Evolutionary conservation across 92 coral and sea anemone species (phyloP), one percentile per base, ranked within the genome.

Genomic region (Siderastrea radians): DNA sequence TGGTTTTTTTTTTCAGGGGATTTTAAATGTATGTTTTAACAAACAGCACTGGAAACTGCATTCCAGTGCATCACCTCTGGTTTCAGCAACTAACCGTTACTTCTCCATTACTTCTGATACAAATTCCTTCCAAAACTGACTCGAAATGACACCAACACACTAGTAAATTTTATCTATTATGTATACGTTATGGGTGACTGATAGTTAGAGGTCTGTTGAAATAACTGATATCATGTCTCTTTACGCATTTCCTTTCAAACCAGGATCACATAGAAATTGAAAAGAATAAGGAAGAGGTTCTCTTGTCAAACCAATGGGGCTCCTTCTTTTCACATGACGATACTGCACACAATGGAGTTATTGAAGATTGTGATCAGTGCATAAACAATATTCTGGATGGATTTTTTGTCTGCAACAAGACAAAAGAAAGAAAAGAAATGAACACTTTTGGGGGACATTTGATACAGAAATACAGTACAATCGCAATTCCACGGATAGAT

Each of bases 241-340:
- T 6, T 43, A 15, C n/a, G 16, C 10, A 49, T 82, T 69, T 13
- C n/a, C 57, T n/a, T 49, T 26, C 38, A 26, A 26, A 47, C 50
- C 26, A 85, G 89, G 82, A 66, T 11, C 83, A 61, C 49, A 66
- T 91, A 48, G 90, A 90, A 26, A 89, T 88, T 26, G 98, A 93
- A 68, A 95, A 86, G 55, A 90, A 88, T 63, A 93, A 95, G 84
- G 96, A 93, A 64, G 96, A 93, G 16, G 95, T 95, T 51, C 91
- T 95, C 48, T 90, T 93, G 78, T 95, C 98, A 50, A 78, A 83
- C 51, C 98, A 95, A 53, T 95, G 98, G 98, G 98, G 96, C 6
- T 95, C 98, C 51, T 59, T 95, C 79, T 95, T 95, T 75, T 14
- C 49, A 71, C 84, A 77, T 70, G 54, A 15, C 55, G 67, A 57